Evolutionary conservation across 2,113 vertebrate species (phyloP), one percentile per base, ranked within the genome.

Genomic region (Dasyprocta punctata): DNA sequence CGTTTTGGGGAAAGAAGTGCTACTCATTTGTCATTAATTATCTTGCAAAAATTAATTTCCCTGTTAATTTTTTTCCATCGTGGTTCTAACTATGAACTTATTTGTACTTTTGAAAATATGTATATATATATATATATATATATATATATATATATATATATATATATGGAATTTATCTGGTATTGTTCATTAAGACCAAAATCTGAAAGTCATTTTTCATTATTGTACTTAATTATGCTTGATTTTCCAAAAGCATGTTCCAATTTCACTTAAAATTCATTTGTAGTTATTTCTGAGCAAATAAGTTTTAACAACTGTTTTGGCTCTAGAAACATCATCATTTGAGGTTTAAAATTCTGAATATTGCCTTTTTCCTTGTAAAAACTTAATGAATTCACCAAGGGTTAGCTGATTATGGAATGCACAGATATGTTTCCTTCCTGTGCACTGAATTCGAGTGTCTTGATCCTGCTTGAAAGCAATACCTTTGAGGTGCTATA

Each of bases 301-400:
- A n/a, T 83, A 92, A 96, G 87, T 88, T 56, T 84, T 98, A 96
- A 92, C 86, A 98, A 96, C 97, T 96, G 87, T 33, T 2, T 96
- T 98, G 96, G 75, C 92, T 98, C 96, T 98, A 92, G 96, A 98
- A 98, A 97, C 75, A 90, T 93, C 56, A 67, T 56, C 90, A 95
- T 97, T 97, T 97, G 97, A 98, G 69, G 95, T 96, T 98, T 97
- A 96, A 97, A 97, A 98, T 97, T 98, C 93, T 98, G 87, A 94
- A 87, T 96, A 75, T 85, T 97, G 90, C 95, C 94, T 14, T 98
- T 98, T 98, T 97, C 86, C 97, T 98, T 97, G 69, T 98, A 38
- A 98, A 98, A 98, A 97, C 98, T 97, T 98, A 98, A 98, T 98
- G 97, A 97, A 93, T 98, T 98, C 98, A 83, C 77, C 92, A 95